Conservation (phyloP, 2,797 vertebrate genomes). For the Lemur catta region DNA sequence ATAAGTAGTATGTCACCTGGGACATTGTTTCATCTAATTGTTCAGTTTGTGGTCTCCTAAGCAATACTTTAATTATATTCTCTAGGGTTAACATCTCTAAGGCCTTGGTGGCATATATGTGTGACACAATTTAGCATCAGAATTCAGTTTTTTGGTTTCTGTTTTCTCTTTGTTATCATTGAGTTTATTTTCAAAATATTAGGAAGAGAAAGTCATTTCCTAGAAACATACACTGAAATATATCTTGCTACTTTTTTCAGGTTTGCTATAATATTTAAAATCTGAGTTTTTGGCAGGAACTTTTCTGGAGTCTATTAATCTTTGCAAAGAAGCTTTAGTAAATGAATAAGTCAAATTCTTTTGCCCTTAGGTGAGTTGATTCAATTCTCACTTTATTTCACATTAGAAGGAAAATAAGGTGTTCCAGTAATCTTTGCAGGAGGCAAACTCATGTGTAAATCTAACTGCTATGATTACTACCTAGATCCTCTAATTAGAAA, state of each 20-base stretch:
- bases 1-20: background rate
- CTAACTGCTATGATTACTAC: background rate
- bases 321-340: background rate
- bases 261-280: background rate
- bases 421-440: background rate
- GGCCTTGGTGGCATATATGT: background rate
- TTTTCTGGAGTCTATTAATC: background rate
- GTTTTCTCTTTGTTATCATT: background rate
- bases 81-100: background rate
- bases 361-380: background rate
- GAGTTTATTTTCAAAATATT: background rate
- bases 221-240: background rate
- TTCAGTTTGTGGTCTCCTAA: background rate
- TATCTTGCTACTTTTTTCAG: background rate
- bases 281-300: background rate
- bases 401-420: background rate
- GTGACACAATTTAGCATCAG: background rate
- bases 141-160: background rate
- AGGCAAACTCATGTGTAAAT: background rate
- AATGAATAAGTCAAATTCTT: constrained; percentile 5
- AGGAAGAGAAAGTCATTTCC: background rate
- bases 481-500: background rate
- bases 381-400: background rate
- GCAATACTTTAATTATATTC: background rate
- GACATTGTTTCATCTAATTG: background rate